These are phyloP conservation scores for Nemotelus nigrinus DNA, from an alignment of 2,888 invertebrate species.

Conservation along the genomic window DNA sequence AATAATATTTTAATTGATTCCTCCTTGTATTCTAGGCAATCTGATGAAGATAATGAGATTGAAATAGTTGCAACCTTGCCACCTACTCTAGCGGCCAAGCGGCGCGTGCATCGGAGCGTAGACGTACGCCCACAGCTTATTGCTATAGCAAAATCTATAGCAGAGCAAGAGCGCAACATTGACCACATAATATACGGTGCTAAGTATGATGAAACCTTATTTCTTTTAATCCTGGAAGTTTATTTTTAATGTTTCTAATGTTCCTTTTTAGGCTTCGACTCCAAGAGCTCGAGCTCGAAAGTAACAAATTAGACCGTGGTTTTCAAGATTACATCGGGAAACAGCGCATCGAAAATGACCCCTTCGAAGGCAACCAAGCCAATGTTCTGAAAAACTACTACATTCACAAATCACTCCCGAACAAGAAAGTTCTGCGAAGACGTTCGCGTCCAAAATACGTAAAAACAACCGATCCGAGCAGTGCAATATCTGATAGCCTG, in stretches of 20 bases:
- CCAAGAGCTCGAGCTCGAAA: conserved; percentile 61
- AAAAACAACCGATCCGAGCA: no score
- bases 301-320: conserved; percentile 60
- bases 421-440: conserved; percentile 22
- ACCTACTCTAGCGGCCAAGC: no score
- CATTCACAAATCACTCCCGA: conserved; percentile 51
- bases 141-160: conserved; percentile 52
- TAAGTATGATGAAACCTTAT: conserved; percentile 52
- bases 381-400: conserved; percentile 53
- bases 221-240: conserved; percentile 8
- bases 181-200: conserved; percentile 57
- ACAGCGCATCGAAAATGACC: conserved; percentile 53
- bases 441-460: no score
- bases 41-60: not conserved
- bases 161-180: conserved; percentile 54
- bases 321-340: conserved; percentile 59
- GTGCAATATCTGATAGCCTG: not conserved
- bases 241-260: not conserved
- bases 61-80: no score
- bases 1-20: not conserved
- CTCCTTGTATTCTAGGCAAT: not conserved
- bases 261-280: conserved; percentile 57
- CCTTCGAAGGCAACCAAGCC: conserved; percentile 48
- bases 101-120: no score
- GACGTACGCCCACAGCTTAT: conserved; percentile 41